phyloP scores from a whole-genome alignment of 2,888 invertebrate genomes.

The Serrognathus titanus region DNA sequence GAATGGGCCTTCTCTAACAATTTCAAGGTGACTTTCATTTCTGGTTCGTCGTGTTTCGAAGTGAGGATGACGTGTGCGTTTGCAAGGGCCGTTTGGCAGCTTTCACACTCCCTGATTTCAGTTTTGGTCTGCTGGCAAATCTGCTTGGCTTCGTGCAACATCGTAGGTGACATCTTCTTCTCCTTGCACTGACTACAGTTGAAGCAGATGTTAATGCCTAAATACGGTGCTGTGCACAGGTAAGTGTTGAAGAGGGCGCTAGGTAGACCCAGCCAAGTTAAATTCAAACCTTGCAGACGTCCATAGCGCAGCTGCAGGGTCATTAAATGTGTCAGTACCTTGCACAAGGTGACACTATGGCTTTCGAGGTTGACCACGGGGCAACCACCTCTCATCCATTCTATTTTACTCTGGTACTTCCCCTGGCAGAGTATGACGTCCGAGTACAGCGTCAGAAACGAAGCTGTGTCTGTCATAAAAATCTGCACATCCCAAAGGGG shows the following conservation, averaged over 20 bases:
- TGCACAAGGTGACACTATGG: background rate
- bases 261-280: constrained; percentile 12
- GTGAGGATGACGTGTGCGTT: constrained; percentile 9
- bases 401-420: constrained; percentile 1
- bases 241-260: constrained; percentile 12
- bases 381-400: background rate
- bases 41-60: background rate
- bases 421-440: constrained; percentile 10
- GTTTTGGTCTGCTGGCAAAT: constrained; percentile 7
- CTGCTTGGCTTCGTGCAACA: constrained; percentile 2
- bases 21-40: constrained; percentile 1
- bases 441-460: constrained; percentile 1
- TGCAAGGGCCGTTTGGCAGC: background rate
- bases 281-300: constrained; percentile 4
- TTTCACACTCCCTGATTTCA: constrained; percentile 4
- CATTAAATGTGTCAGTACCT: constrained; percentile 12
- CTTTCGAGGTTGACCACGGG: constrained; percentile 4
- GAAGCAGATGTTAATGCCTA: constrained; percentile 13
- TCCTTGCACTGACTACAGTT: background rate
- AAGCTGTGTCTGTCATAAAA: constrained; percentile 7
- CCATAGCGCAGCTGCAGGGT: constrained; percentile 5
- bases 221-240: constrained; percentile 5
- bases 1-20: background rate
- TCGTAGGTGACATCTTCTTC: constrained; percentile 4
- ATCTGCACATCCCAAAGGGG: constrained; percentile 8